Base-by-base conservation (phyloP, 2,113 vertebrate genomes). In the human region DNA sequence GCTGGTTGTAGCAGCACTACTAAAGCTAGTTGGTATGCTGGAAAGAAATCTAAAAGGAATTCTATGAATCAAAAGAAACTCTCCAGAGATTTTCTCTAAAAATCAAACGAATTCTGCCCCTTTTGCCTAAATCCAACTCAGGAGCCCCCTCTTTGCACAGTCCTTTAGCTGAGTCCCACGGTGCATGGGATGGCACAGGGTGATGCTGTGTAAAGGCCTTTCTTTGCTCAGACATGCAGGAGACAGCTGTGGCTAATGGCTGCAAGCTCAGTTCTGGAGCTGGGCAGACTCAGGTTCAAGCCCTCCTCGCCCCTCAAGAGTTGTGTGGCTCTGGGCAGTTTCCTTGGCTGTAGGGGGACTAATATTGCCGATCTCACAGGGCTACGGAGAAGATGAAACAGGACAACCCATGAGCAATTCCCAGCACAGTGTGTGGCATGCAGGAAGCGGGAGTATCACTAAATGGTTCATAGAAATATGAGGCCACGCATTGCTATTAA, bases 1-100 rank as follows among this genome's bases (percentile, higher is more conserved):
- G 94, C 97, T 94, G 98, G 97, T 97, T 98, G 96, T 98, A 99
- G 98, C 98, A 99, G 99, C 98, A 97, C 96, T 95, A 97, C 98
- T 98, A 98, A 98, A 98, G 98, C 98, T 98, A 98, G 98, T 97
- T 97, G 97, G 97, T 97, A 97, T 90, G 87, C 96, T 93, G 97
- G 97, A 97, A 98, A 98, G 90, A 97, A 98, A 98, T 88, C 94
- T 96, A 85, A 97, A 97, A 97, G n/a, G 87, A 96, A 80, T 79
- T 89, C 89, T 64, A 14, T 22, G 87, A 88, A n/a, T 40, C 90
- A 45, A 70, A 88, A 94, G 86, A 76, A 92, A 94, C 79, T 78
- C 79, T 43, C 83, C 75, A 57, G 43, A 78, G 40, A 57, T 35
- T 64, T 85, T 83, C 81, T 82, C 81, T 82, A 18, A 9, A 57